Base-by-base conservation (phyloP, 2,888 invertebrate genomes). In the Ophioninae sp. region DNA sequence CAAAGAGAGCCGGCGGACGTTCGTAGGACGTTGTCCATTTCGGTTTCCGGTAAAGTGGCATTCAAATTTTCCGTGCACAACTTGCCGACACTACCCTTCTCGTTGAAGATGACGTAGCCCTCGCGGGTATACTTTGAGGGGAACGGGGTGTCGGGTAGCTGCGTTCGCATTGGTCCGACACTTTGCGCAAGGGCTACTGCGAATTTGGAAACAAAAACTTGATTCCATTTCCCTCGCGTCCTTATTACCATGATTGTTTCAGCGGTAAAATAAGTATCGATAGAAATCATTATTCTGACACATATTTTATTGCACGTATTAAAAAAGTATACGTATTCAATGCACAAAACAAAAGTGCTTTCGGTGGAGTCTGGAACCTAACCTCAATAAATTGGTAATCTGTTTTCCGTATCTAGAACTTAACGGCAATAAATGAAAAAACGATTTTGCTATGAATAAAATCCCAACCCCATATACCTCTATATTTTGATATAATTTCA, bases 81-180 rank as follows among this genome's bases (percentile, higher is more conserved):
- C 93, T 97, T 97, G 73, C 97, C 97, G 72, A 95, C 94, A 73
- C 95, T 94, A 7, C 97, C 97, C 89, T 96, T 96, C 93, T 97
- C 97, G 87, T 97, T 96, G 94, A 97, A 97, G 85, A 97, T 95
- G 5, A 97, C 96, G 93, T 95, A 97, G n/a, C 98, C 98, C 86
- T 96, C 96, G 78, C 95, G 94, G 88, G 94, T 95, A 89, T 97
- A 96, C 81, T 95, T 94, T 0, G 95, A 94, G 67, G 96, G 95
- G 90, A 96, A 95, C 0, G 97, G 96, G 1, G 95, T 95, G 91
- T 96, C 94, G 82, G 95, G 93, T 65, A 94, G 95, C 85, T 95
- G 95, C 75, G 95, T 94, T 83, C 94, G 94, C 90, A 96, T 93
- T 74, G 95, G 94, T 8, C 95, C 94, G 61, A 97, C 94, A 82